Conservation (phyloP, 1,140 invertebrate species). For the Gonatopus flavifemur region DNA sequence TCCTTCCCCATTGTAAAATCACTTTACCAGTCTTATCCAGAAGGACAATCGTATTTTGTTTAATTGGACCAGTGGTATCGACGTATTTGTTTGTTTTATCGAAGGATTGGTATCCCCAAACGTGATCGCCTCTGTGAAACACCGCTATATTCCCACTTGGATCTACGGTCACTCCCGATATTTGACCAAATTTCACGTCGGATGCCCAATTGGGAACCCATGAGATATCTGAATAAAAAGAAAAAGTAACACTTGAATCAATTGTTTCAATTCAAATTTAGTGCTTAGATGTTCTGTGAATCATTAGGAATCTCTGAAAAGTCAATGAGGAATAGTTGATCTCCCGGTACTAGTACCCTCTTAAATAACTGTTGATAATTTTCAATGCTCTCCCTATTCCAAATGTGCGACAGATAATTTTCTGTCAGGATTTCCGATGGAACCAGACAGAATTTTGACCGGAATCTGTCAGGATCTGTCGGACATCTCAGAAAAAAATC, state of each 20-base stretch:
- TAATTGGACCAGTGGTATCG: constrained; percentile 68
- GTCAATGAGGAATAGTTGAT: no score
- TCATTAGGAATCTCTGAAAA: no score
- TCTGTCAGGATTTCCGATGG: no score
- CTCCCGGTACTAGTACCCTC: no score
- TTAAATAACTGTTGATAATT: no score
- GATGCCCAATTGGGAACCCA: constrained; percentile 60
- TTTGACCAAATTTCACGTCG: constrained; percentile 68
- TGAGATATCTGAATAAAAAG: constrained; percentile 41
- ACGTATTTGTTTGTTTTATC: constrained; percentile 64
- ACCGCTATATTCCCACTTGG: constrained; percentile 73
- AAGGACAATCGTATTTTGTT: constrained; percentile 71
- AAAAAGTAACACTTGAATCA: constrained; percentile 1
- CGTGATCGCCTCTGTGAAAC: constrained; percentile 78
- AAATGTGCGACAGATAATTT: no score
- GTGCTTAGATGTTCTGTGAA: no score
- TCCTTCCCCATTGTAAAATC: constrained; percentile 76
- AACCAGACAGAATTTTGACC: no score
- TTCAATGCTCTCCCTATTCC: no score
- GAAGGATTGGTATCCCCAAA: constrained; percentile 75
- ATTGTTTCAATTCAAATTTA: background rate
- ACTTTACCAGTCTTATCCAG: constrained; percentile 70
- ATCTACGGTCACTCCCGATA: constrained; percentile 79
- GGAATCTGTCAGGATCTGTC: no score
- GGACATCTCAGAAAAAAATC: no score